Evolutionary conservation across 2,888 invertebrate species (phyloP).

Genomic region (Camptogramma bilineatum): DNA sequence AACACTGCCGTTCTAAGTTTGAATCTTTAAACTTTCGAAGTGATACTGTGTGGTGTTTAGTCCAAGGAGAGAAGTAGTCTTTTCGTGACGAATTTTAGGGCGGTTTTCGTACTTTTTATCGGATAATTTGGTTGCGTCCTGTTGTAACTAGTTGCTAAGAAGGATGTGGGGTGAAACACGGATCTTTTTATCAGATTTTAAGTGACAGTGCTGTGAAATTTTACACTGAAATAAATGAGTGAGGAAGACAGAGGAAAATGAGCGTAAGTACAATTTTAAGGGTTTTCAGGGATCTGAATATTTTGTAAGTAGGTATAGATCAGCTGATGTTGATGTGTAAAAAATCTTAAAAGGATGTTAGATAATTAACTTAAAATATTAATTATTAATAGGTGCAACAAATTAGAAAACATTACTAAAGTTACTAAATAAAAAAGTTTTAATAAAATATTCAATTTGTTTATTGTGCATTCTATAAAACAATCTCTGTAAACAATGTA

Average conservation of each 20-base stretch:
- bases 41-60: constrained; percentile 6
- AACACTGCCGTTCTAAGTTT: constrained; percentile 31
- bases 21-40: constrained; percentile 15
- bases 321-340: too few species aligned
- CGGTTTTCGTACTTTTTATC: constrained; percentile 26
- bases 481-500: too few species aligned
- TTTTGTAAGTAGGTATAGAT: too few species aligned
- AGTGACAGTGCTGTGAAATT: constrained; percentile 54
- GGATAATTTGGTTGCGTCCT: constrained; percentile 37
- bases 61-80: not conserved
- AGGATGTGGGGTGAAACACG: constrained; percentile 41
- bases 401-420: too few species aligned
- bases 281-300: too few species aligned
- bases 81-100: constrained; percentile 25
- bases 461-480: too few species aligned
- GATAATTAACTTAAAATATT: too few species aligned
- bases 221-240: constrained; percentile 53
- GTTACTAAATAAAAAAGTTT: too few species aligned
- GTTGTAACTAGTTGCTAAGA: constrained; percentile 27
- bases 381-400: too few species aligned
- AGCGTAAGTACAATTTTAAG: constrained; percentile 63
- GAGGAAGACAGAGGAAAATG: constrained; percentile 58
- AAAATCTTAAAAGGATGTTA: too few species aligned
- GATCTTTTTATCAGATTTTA: constrained; percentile 40
- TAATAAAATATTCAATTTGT: too few species aligned